Evolutionary conservation across 2,888 invertebrate genomes (phyloP), one percentile per base, ranked within the genome.

Genomic region (Tineola bisselliella): DNA sequence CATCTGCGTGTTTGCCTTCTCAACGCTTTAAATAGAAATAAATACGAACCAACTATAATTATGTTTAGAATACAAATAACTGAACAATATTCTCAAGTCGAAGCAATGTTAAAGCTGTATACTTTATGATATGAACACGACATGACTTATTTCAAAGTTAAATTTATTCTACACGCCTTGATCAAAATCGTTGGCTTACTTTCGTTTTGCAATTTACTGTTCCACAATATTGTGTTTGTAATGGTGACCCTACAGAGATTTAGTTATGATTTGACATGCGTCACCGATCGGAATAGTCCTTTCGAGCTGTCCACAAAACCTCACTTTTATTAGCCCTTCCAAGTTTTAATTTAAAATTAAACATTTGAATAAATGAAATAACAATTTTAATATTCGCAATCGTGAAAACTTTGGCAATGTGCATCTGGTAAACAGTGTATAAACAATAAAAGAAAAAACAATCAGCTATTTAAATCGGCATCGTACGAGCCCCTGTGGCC

Each of bases 401-500:
- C n/a, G n/a, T n/a, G n/a, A n/a, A n/a, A n/a, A n/a, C n/a, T n/a
- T n/a, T n/a, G n/a, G n/a, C n/a, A n/a, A n/a, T n/a, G n/a, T n/a
- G n/a, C n/a, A n/a, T n/a, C n/a, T n/a, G n/a, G n/a, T n/a, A n/a
- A n/a, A n/a, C n/a, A n/a, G n/a, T n/a, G n/a, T n/a, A n/a, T n/a
- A n/a, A n/a, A n/a, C n/a, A n/a, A n/a, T n/a, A n/a, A n/a, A n/a
- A n/a, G n/a, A n/a, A n/a, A n/a, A n/a, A n/a, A n/a, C n/a, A n/a
- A n/a, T n/a, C n/a, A n/a, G n/a, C n/a, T n/a, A n/a, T n/a, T n/a
- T n/a, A n/a, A n/a, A n/a, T n/a, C n/a, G n/a, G n/a, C n/a, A n/a
- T n/a, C n/a, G n/a, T n/a, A n/a, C n/a, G n/a, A 76, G 90, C 90
- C 90, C 90, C 90, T 90, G 91, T 91, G 91, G 90, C 91, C 91